phyloP scores from a whole-genome alignment of 2,888 invertebrate species.

The Panopea generosa region DNA sequence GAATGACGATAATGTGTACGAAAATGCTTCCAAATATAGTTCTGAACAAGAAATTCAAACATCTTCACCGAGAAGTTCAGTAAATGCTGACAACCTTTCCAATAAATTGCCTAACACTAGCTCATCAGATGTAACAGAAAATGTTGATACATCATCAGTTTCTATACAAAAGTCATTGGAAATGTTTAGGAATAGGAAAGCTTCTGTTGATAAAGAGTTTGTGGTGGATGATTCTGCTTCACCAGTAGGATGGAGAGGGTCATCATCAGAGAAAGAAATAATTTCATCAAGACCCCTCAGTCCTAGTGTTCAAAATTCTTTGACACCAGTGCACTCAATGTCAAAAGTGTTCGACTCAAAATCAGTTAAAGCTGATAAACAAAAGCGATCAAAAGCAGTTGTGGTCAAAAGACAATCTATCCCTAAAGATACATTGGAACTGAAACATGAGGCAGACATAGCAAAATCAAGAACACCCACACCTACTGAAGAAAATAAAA shows the following conservation, averaged over 20 bases:
- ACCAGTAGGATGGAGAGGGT: too few relatives aligned
- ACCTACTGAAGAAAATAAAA: not conserved
- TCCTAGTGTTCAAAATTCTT: slow-evolving; percentile 23
- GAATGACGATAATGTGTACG: slow-evolving; percentile 56
- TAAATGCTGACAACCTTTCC: not conserved
- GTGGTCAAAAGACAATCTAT: slow-evolving; percentile 7
- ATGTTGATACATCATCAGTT: slow-evolving; percentile 33
- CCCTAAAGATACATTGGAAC: slow-evolving; percentile 55
- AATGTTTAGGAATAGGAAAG: slow-evolving; percentile 16
- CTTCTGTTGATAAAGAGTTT: not conserved
- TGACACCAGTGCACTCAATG: slow-evolving; percentile 31
- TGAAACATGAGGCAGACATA: slow-evolving; percentile 49
- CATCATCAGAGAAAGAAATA: slow-evolving; percentile 12
- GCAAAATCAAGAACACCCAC: not conserved
- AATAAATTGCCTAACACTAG: slow-evolving; percentile 15
- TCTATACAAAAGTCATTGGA: slow-evolving; percentile 37
- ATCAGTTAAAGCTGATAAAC: slow-evolving; percentile 32
- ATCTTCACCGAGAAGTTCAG: slow-evolving; percentile 22
- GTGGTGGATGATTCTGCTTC: not conserved
- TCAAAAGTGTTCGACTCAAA: slow-evolving; percentile 58
- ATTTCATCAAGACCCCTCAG: slow-evolving; percentile 9
- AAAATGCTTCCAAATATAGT: slow-evolving; percentile 11
- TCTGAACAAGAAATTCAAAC: slow-evolving; percentile 2
- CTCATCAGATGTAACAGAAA: slow-evolving; percentile 21
- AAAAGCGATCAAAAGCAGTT: slow-evolving; percentile 34